phyloP scores from a whole-genome alignment of 2,797 vertebrate genomes.

The Chaunax sp. region DNA sequence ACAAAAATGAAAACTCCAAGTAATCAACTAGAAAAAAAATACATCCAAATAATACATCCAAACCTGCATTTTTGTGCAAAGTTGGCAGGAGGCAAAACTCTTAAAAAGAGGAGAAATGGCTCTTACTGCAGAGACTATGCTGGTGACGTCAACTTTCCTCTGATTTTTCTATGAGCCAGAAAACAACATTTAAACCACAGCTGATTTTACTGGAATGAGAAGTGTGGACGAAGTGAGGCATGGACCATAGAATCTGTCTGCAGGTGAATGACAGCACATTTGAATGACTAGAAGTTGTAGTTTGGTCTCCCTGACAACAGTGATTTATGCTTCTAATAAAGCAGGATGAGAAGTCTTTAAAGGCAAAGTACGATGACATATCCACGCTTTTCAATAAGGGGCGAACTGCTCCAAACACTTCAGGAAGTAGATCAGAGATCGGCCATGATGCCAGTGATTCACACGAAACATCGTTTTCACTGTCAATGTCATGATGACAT shows the following conservation, averaged over 20 bases:
- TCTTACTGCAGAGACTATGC: conserved; percentile 64
- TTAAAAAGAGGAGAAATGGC: conserved; percentile 37
- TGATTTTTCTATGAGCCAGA: conserved; percentile 25
- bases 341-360: background rate
- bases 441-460: background rate
- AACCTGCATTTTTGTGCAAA: conserved; percentile 74
- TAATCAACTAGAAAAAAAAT: conserved; percentile 44
- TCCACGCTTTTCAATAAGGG: background rate
- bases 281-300: conserved; percentile 42
- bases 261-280: conserved; percentile 14
- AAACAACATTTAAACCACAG: conserved; percentile 32
- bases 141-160: conserved; percentile 57
- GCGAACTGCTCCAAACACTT: background rate
- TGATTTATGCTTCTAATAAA: conserved; percentile 26
- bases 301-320: conserved; percentile 53
- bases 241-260: conserved; percentile 14
- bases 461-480: conserved; percentile 2
- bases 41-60: conserved; percentile 64
- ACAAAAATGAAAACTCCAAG: conserved; percentile 31
- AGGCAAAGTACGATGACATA: conserved; percentile 7
- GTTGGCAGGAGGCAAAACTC: conserved; percentile 48
- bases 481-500: background rate
- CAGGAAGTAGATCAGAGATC: background rate
- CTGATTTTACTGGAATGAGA: conserved; percentile 31
- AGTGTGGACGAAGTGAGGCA: conserved; percentile 41